phyloP scores from a whole-genome alignment of 2,888 invertebrate genomes.

The Acleris cristana region DNA sequence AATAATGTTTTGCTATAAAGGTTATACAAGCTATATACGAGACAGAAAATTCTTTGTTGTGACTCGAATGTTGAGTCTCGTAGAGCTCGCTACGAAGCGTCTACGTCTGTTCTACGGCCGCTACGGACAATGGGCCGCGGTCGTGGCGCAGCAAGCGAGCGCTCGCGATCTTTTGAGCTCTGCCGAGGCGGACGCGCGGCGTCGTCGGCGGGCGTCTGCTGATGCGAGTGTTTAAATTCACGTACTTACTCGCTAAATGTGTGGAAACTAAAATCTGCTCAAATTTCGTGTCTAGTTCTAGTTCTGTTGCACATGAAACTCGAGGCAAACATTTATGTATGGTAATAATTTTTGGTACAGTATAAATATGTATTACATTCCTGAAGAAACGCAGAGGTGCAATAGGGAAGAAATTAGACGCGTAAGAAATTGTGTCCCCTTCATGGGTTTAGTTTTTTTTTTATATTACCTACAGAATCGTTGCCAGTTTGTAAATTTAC shows the following conservation, averaged over 20 bases:
- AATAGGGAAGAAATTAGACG: no score
- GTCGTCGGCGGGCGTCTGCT: slow-evolving; percentile 54
- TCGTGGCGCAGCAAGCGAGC: slow-evolving; percentile 58
- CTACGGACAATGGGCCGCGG: slow-evolving; percentile 57
- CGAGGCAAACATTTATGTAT: no score
- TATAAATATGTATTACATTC: no score
- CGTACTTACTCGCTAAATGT: slow-evolving; percentile 47
- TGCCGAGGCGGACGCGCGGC: slow-evolving; percentile 58
- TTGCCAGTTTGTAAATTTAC: no score
- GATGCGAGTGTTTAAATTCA: slow-evolving; percentile 47
- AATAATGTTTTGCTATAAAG: not conserved
- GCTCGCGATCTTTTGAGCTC: slow-evolving; percentile 67
- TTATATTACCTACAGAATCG: no score
- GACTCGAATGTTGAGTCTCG: not conserved
- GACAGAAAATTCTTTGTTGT: slow-evolving; percentile 9
- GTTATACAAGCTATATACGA: not conserved
- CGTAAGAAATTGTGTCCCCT: no score
- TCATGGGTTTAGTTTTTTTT: no score
- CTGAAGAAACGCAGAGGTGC: no score
- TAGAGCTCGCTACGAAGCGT: slow-evolving; percentile 48
- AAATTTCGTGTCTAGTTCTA: no score
- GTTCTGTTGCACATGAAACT: no score
- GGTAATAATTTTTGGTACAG: no score
- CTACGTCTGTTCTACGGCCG: slow-evolving; percentile 50
- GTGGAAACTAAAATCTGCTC: slow-evolving; percentile 5